Percentiles rank a stretch among this genome's conserved stretches.
phyloP scores from a whole-genome alignment of 2,888 invertebrate genomes.

The Idaea biselata region DNA sequence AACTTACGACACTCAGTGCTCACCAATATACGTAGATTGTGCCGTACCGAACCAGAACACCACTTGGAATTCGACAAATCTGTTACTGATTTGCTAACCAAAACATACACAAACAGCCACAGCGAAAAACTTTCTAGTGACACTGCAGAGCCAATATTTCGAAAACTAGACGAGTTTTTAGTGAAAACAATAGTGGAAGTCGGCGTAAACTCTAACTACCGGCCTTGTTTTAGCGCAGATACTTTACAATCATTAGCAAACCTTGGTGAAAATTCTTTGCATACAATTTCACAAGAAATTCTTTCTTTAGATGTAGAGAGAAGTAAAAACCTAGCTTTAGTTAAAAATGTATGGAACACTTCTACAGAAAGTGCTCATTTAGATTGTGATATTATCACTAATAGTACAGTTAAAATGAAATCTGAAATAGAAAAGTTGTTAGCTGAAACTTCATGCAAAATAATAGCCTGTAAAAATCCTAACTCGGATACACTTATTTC shows the following conservation, averaged over 20 bases:
- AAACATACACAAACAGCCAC: conserved; percentile 44
- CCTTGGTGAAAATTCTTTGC: conserved; percentile 48
- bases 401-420: conserved; percentile 58
- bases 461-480: conserved; percentile 34
- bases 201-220: conserved; percentile 39
- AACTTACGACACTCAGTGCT: conserved; percentile 54
- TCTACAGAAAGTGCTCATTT: conserved; percentile 22
- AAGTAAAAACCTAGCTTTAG: conserved; percentile 36
- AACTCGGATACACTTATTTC: conserved; percentile 36
- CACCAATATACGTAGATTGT: conserved; percentile 58
- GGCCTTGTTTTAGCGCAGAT: conserved; percentile 50
- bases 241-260: conserved; percentile 61
- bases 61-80: conserved; percentile 54
- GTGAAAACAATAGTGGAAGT: conserved; percentile 47
- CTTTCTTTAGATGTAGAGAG: conserved; percentile 43
- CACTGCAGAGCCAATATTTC: conserved; percentile 30
- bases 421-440: conserved; percentile 54
- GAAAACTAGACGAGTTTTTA: conserved; percentile 56
- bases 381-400: conserved; percentile 32
- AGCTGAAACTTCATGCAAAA: conserved; percentile 36
- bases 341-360: conserved; percentile 50
- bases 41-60: conserved; percentile 49
- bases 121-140: conserved; percentile 15
- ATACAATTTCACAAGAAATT: conserved; percentile 42
- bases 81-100: conserved; percentile 42